phyloP scores from a whole-genome alignment of 1,140 invertebrate species.

The Cotesia vestalis region DNA sequence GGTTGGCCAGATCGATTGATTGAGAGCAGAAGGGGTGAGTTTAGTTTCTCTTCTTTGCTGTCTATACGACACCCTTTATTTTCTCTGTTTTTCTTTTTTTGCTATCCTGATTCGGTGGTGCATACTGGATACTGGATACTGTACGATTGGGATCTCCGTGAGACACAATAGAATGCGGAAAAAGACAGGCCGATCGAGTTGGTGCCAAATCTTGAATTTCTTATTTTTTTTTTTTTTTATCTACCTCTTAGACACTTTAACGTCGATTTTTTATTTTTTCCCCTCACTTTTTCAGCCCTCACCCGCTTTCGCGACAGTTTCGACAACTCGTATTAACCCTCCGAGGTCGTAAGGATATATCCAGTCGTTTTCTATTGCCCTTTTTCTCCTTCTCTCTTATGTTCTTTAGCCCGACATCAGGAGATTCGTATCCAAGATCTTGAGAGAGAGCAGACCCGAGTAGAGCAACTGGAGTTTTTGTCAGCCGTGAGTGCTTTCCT shows the following conservation, averaged over 20 bases:
- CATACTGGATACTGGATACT: neutral
- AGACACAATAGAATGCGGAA: slow-evolving; percentile 8
- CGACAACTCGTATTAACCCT: slow-evolving; percentile 18
- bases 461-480: slow-evolving; percentile 9
- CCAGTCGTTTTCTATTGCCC: neutral
- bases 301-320: slow-evolving; percentile 1
- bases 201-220: slow-evolving; percentile 11
- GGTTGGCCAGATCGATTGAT: slow-evolving; percentile 14
- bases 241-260: neutral
- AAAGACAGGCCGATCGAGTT: neutral
- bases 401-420: slow-evolving; percentile 4
- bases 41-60: neutral
- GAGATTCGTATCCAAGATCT: slow-evolving; percentile 12
- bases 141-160: slow-evolving; percentile 31
- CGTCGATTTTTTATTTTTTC: slow-evolving; percentile 1
- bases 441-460: neutral
- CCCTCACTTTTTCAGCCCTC: neutral
- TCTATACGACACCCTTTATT: neutral
- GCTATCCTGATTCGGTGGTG: neutral
- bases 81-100: slow-evolving; percentile 35
- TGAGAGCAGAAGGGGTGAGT: slow-evolving; percentile 13
- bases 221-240: neutral
- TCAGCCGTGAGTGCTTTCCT: slow-evolving; percentile 5
- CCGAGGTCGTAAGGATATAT: slow-evolving; percentile 11
- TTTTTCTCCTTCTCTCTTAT: neutral